Percentiles rank a stretch among this genome's conserved stretches.
Evolutionary conservation across 2,888 invertebrate species (phyloP).

Genomic region (Cryptocephalus primarius): DNA sequence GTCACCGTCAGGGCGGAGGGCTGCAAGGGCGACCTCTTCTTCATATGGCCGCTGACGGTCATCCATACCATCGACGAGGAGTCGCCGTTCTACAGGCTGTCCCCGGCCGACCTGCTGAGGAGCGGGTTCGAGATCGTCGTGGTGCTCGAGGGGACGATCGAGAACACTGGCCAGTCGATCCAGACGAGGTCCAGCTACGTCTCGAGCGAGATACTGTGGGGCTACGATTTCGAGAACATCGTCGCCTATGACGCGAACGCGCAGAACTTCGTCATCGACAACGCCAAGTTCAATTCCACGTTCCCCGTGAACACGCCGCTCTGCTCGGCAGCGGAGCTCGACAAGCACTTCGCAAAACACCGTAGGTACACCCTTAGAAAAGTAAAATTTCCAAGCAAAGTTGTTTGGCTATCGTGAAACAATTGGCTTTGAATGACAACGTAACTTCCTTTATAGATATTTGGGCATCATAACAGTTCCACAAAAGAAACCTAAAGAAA

Average conservation of each 20-base stretch:
- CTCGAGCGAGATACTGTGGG: slow-evolving; percentile 16
- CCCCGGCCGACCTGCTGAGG: slow-evolving; percentile 70
- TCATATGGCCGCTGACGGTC: slow-evolving; percentile 88
- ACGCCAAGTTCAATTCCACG: slow-evolving; percentile 13
- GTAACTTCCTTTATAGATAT: no score
- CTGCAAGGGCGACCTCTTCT: slow-evolving; percentile 71
- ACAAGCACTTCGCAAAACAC: no score
- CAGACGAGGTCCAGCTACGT: slow-evolving; percentile 16
- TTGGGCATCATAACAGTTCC: no score
- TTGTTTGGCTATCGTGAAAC: no score
- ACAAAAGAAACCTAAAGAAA: no score
- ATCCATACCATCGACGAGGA: slow-evolving; percentile 72
- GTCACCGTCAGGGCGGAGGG: slow-evolving; percentile 51
- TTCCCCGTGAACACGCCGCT: slow-evolving; percentile 12
- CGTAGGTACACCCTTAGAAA: no score
- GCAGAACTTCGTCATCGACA: slow-evolving; percentile 14
- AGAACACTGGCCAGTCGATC: slow-evolving; percentile 16
- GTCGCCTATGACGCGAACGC: slow-evolving; percentile 8
- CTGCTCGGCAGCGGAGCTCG: slow-evolving; percentile 11
- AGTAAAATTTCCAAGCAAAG: no score
- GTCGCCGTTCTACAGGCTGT: slow-evolving; percentile 78
- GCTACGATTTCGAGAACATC: slow-evolving; percentile 10
- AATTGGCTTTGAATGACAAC: no score
- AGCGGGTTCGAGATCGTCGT: slow-evolving; percentile 44
- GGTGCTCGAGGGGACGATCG: slow-evolving; percentile 15